These are phyloP conservation scores for Ictalurus furcatus DNA, from an alignment of 2,113 vertebrate genomes.

Conservation along the genomic window DNA sequence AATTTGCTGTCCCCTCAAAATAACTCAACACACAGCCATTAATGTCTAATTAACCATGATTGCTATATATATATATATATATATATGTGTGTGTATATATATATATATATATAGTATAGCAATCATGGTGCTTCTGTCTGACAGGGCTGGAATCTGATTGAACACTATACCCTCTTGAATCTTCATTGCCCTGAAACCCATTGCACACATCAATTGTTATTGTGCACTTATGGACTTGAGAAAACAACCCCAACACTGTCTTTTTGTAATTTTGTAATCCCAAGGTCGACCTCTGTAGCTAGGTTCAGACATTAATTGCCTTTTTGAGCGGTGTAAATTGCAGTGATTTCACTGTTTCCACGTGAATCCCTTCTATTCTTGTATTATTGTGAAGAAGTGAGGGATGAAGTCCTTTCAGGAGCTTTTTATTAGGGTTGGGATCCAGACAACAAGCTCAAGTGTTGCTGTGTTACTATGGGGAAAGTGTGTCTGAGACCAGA, in stretches of 20 bases:
- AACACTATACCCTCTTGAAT: background rate
- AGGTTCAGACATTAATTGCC: background rate
- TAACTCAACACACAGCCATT: too few species aligned
- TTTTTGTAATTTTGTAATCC: background rate
- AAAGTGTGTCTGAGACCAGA: background rate
- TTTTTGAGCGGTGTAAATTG: background rate
- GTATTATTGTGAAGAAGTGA: slow-evolving; percentile 1
- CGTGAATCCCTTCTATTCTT: background rate
- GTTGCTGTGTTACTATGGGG: background rate
- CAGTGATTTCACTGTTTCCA: background rate
- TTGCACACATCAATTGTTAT: slow-evolving; percentile 6
- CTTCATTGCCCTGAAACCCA: background rate
- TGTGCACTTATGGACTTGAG: background rate
- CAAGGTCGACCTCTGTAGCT: background rate
- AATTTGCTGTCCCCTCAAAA: too few species aligned
- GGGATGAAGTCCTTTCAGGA: background rate
- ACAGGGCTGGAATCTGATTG: slow-evolving; percentile 1
- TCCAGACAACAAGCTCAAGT: background rate
- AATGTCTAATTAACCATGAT: too few species aligned
- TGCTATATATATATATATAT: too few species aligned
- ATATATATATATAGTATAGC: background rate
- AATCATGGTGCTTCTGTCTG: background rate
- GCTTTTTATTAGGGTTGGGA: background rate
- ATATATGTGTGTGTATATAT: too few species aligned
- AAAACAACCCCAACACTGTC: background rate